phyloP scores from a whole-genome alignment of 1,140 invertebrate species.

The Diuraphis noxia region DNA sequence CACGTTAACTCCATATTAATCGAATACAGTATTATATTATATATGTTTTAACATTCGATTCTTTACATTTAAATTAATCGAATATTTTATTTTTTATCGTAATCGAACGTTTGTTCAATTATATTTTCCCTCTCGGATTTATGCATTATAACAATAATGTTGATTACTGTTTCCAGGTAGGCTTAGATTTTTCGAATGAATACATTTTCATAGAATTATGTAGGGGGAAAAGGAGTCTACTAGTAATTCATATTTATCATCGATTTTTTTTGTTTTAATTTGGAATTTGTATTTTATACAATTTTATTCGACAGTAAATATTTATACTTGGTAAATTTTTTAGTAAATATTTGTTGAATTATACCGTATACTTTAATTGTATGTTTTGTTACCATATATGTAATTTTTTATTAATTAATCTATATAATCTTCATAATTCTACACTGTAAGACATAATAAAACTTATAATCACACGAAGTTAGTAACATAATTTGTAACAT shows the following conservation, averaged over 20 bases:
- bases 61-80: neutral
- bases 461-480: neutral
- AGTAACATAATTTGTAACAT: neutral
- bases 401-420: neutral
- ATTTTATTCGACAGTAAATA: too few species aligned
- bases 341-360: neutral
- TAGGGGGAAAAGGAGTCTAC: neutral
- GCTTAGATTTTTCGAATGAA: neutral
- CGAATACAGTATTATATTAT: neutral
- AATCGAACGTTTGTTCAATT: neutral
- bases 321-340: too few species aligned
- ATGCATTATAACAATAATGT: neutral
- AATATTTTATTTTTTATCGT: neutral
- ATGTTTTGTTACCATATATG: too few species aligned
- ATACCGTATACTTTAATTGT: too few species aligned
- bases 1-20: neutral
- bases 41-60: neutral
- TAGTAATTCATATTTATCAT: neutral
- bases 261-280: too few species aligned
- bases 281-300: too few species aligned
- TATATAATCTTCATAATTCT: neutral
- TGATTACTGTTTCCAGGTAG: neutral
- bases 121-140: neutral
- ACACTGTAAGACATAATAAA: neutral
- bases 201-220: neutral